Conservation (phyloP, 1,140 invertebrate genomes). For the Drosophila equinoxialis region DNA sequence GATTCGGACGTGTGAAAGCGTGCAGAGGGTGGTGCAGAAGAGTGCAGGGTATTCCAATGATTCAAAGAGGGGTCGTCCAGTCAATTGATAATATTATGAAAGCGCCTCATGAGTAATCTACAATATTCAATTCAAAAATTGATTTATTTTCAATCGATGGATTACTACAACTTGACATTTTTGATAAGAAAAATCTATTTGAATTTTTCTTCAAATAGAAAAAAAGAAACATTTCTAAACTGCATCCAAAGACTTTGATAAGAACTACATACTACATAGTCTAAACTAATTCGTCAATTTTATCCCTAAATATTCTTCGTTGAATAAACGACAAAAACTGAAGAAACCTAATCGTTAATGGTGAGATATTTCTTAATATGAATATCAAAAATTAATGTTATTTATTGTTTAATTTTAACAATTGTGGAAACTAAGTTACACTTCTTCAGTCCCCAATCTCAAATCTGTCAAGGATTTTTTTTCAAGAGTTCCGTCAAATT, state of each 20-base stretch:
- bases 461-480: no score
- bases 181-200: conserved; percentile 6
- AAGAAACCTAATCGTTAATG: no score
- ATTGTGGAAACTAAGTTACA: no score
- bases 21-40: background rate
- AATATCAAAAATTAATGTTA: no score
- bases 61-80: background rate
- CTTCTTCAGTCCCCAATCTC: no score
- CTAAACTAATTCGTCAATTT: no score
- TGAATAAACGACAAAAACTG: no score
- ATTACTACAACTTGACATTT: background rate
- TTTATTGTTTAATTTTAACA: no score
- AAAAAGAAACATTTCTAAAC: background rate
- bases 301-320: no score
- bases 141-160: conserved; percentile 24
- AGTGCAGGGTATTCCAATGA: background rate
- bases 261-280: no score
- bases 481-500: no score
- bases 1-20: conserved; percentile 29
- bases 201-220: background rate
- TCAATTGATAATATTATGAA: conserved; percentile 21
- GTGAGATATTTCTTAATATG: no score
- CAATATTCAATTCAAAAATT: conserved; percentile 19
- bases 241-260: background rate
- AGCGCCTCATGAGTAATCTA: conserved; percentile 20